Percentiles rank a stretch among this genome's conserved stretches.
Evolutionary conservation across 2,113 vertebrate genomes (phyloP).

Genomic region (Grammomys dolichurus): DNA sequence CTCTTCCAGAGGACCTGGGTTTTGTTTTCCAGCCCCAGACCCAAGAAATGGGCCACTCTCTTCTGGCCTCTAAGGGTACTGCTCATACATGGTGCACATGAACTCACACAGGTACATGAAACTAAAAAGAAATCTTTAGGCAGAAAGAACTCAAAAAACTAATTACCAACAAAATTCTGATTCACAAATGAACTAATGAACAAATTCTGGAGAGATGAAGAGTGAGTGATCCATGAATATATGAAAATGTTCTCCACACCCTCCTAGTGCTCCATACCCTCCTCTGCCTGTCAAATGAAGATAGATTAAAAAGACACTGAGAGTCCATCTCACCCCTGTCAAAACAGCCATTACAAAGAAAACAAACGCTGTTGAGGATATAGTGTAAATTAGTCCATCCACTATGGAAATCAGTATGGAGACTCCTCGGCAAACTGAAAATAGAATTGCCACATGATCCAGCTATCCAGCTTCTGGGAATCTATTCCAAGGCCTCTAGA

Average conservation of each 20-base stretch:
- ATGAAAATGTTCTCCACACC: neutral
- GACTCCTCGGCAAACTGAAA: neutral
- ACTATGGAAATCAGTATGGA: neutral
- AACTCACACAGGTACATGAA: neutral
- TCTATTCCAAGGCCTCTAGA: neutral
- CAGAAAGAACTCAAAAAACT: neutral
- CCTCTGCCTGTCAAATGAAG: neutral
- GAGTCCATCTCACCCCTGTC: neutral
- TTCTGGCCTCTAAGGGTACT: neutral
- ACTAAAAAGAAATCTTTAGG: neutral
- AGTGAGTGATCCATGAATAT: neutral
- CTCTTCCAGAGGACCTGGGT: neutral
- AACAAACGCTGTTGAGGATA: neutral
- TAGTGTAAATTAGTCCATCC: neutral
- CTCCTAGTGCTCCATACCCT: too few species aligned
- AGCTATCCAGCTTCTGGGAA: neutral
- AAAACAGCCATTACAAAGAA: neutral
- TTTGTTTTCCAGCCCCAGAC: neutral
- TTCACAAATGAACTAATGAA: neutral
- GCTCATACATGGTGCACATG: neutral
- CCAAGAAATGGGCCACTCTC: neutral
- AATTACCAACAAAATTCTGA: neutral
- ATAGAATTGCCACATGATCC: neutral
- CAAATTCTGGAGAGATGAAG: neutral
- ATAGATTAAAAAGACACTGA: neutral